These are phyloP conservation scores for Lagodon rhomboides DNA, from an alignment of 2,797 vertebrate genomes.

Conservation along the genomic window DNA sequence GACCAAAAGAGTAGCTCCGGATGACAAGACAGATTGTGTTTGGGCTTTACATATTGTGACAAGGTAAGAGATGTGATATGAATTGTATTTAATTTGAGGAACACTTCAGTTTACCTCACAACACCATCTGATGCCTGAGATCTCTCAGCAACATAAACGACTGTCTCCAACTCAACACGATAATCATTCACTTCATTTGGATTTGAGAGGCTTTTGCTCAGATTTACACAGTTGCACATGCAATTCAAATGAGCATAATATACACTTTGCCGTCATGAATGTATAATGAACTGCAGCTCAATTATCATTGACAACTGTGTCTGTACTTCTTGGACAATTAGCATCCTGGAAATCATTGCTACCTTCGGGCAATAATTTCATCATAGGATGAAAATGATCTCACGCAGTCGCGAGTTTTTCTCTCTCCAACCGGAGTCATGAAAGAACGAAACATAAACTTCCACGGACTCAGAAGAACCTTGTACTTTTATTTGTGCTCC, in stretches of 20 bases:
- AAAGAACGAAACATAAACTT: conserved; percentile 19
- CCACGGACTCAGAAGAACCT: conserved; percentile 12
- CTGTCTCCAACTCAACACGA: conserved; percentile 12
- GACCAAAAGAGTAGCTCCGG: background rate
- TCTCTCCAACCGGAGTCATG: background rate
- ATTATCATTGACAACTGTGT: conserved; percentile 43
- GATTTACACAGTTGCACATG: conserved; percentile 7
- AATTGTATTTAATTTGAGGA: background rate
- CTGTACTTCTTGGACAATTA: conserved; percentile 53
- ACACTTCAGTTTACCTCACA: background rate
- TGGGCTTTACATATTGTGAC: background rate
- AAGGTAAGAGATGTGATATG: background rate
- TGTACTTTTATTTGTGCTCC: conserved; percentile 22
- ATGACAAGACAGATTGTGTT: background rate
- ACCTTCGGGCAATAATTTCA: conserved; percentile 69
- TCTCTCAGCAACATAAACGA: conserved; percentile 1
- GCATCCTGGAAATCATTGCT: conserved; percentile 58
- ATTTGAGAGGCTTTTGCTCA: conserved; percentile 10
- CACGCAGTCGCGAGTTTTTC: background rate
- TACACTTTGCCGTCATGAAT: conserved; percentile 9
- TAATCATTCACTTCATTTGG: conserved; percentile 19
- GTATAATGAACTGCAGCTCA: conserved; percentile 32
- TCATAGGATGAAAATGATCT: conserved; percentile 64
- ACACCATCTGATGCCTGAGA: conserved; percentile 3
- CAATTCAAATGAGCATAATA: conserved; percentile 18